Evolutionary conservation across 2,888 invertebrate genomes (phyloP).

Genomic region (Chloroclysta siterata): DNA sequence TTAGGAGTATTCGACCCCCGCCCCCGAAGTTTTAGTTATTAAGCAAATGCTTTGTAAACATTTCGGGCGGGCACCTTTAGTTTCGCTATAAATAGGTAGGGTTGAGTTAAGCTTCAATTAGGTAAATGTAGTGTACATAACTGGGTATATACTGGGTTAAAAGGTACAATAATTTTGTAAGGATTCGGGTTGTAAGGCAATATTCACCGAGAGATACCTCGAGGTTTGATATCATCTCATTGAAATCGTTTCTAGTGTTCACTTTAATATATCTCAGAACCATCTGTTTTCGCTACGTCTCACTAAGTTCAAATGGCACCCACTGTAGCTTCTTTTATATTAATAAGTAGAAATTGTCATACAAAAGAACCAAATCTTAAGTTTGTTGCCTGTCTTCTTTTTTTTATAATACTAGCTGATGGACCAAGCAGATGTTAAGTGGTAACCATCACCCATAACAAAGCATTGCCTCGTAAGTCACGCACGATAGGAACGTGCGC

Average conservation of each 20-base stretch:
- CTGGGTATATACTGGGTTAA: conserved; percentile 22
- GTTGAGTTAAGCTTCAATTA: conserved; percentile 74
- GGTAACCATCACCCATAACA: no score
- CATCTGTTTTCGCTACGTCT: no score
- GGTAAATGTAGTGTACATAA: conserved; percentile 55
- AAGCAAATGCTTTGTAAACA: conserved; percentile 85
- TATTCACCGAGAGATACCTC: background rate
- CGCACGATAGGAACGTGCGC: no score
- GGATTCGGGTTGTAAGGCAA: conserved; percentile 19
- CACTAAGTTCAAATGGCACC: no score
- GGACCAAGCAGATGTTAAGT: no score
- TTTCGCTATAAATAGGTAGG: conserved; percentile 76
- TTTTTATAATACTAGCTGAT: no score
- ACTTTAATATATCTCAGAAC: background rate
- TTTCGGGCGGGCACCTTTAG: conserved; percentile 80
- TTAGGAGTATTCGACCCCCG: conserved; percentile 82
- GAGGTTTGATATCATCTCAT: background rate
- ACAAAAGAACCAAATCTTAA: no score
- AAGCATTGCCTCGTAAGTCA: no score
- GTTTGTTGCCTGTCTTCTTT: no score
- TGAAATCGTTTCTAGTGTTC: background rate
- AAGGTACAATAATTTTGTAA: conserved; percentile 31
- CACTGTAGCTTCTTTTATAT: no score
- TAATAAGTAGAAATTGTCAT: no score
- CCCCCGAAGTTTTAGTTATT: conserved; percentile 82